A percentile compares a stretch with the other conserved stretches of the same genome.
Conservation (phyloP, 2,888 invertebrate genomes). For the Eulithis testata region DNA sequence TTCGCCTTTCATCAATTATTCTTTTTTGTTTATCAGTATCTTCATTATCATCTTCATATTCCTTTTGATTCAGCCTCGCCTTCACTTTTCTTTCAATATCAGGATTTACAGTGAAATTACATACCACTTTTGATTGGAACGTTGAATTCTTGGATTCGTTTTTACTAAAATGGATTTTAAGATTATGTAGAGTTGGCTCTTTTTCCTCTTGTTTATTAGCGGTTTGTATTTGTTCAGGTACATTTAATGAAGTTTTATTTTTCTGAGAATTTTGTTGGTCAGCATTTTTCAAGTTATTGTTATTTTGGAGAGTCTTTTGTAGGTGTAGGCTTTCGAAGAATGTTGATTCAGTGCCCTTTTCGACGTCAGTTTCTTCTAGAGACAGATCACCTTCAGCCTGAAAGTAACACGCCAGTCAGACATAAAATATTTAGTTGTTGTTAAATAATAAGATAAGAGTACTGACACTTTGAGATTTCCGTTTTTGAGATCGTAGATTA, state of each 20-base stretch:
- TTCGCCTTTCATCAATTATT: neutral
- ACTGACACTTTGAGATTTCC: constrained; percentile 17
- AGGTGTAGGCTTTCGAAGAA: constrained; percentile 33
- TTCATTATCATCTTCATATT: constrained; percentile 39
- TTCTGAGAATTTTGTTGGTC: constrained; percentile 7
- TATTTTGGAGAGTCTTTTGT: constrained; percentile 7
- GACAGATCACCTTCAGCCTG: constrained; percentile 19
- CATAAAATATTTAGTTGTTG: no score
- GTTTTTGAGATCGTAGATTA: constrained; percentile 12
- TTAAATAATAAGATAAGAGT: neutral
- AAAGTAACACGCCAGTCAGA: constrained; percentile 11
- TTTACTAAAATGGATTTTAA: constrained; percentile 22
- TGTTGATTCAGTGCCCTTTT: constrained; percentile 6
- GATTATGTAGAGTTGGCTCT: neutral
- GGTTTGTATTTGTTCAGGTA: neutral
- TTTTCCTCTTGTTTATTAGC: neutral
- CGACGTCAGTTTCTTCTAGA: neutral
- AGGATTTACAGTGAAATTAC: constrained; percentile 34
- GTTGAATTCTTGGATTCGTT: neutral
- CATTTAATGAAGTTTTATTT: constrained; percentile 1
- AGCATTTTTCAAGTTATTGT: constrained; percentile 10
- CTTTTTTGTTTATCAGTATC: neutral
- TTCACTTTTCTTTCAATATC: constrained; percentile 33
- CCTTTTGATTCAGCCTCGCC: constrained; percentile 33
- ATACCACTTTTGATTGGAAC: constrained; percentile 14